phyloP scores from a whole-genome alignment of 2,113 vertebrate species.

The Oreotrochilus melanogaster region DNA sequence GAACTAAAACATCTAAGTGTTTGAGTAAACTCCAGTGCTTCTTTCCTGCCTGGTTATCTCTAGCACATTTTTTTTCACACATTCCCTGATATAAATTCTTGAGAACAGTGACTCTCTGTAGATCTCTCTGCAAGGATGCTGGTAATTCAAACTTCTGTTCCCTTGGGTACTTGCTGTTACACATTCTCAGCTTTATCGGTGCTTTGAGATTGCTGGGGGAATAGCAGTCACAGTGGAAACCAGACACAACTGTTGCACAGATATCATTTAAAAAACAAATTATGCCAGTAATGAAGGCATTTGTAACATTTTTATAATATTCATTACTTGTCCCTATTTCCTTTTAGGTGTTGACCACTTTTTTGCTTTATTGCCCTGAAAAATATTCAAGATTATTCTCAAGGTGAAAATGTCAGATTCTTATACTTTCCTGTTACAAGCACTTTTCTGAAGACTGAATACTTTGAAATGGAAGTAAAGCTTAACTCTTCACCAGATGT shows the following conservation, averaged over 20 bases:
- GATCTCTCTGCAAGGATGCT: not conserved
- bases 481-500: not conserved
- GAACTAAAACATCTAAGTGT: not conserved
- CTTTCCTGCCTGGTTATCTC: not conserved
- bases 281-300: not conserved
- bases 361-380: not conserved
- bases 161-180: not conserved
- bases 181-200: not conserved
- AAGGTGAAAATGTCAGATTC: not conserved
- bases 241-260: not conserved
- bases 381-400: not conserved
- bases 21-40: not conserved
- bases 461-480: constrained; percentile 13
- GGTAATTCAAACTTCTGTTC: not conserved
- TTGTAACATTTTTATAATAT: not conserved
- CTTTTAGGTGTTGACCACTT: not conserved
- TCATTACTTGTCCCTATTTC: not conserved
- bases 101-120: not conserved
- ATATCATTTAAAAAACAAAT: not conserved
- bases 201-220: not conserved
- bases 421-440: constrained; percentile 2
- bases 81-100: not conserved
- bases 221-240: not conserved
- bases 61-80: not conserved
- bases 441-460: not conserved